Base-by-base conservation (phyloP, 2,113 vertebrate genomes). In the Istiophorus platypterus region DNA sequence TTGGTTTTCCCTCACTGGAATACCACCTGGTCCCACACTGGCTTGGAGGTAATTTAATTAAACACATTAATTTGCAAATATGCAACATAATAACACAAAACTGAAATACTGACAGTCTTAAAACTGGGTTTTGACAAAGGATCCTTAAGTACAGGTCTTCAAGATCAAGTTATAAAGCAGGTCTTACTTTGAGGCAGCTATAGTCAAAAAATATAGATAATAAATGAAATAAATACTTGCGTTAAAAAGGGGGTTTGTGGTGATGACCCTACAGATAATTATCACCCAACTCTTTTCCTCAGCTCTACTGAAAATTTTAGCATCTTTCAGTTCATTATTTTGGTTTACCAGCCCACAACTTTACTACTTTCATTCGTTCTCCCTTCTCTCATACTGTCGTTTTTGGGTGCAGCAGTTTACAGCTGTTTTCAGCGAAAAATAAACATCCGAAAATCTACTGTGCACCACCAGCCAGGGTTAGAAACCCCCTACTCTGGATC, bases 401-500 rank as follows among this genome's bases (percentile, higher is more conserved):
- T 41, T 24, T 64, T 39, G 22, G 12, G 12, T 22, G 37, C 37
- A 41, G 9, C 10, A 64, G 62, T 34, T 34, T 34, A 37, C 37
- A 62, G 27, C 39, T 66, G 13, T n/a, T 67, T 67, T 58, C 22
- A 77, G 26, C 13, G 7, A 57, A 54, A 41, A 51, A 51, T n/a
- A 54, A 56, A n/a, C 0, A 8, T 71, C 14, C 18, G 17, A 57
- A 59, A 57, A 27, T 2, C 56, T 4, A 14, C 17, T 42, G 10
- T 18, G 34, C 51, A 76, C 18, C 17, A 15, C 4, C 31, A 39
- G 65, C 47, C 7, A 52, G 29, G 22, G 29, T n/a, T 70, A 31
- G 24, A 51, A 72, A 85, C 57, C 34, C 22, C 57, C 29, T n/a
- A 39, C 20, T 78, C 34, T 26, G 80, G 65, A 34, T 67, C 37